A percentile compares a stretch with the other conserved stretches of the same genome.
phyloP scores from a whole-genome alignment of 2,888 invertebrate species.

The Oxyteleia sp. region DNA sequence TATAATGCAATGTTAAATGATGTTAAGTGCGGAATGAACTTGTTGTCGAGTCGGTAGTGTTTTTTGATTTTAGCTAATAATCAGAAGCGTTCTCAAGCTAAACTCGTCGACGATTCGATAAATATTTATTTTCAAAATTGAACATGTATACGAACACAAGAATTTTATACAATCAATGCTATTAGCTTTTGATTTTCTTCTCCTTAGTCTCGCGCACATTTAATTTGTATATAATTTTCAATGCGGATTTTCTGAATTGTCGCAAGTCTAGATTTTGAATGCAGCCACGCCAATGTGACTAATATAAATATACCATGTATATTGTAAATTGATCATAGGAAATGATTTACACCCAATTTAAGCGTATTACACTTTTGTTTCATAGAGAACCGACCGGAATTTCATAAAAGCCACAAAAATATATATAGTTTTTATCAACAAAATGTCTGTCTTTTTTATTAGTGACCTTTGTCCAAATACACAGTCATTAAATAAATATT shows the following conservation, averaged over 20 bases:
- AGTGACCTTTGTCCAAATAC: background rate
- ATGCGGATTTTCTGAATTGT: background rate
- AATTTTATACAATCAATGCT: background rate
- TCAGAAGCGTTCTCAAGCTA: background rate
- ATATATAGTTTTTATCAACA: constrained; percentile 59
- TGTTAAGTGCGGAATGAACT: background rate
- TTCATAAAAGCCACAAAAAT: constrained; percentile 52
- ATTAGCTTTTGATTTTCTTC: background rate
- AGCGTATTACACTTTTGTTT: constrained; percentile 27
- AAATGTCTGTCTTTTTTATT: background rate
- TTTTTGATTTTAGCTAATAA: constrained; percentile 4
- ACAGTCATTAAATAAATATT: too few relatives aligned
- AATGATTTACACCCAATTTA: constrained; percentile 26
- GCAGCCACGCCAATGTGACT: background rate
- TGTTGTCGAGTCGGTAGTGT: background rate
- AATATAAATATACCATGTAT: constrained; percentile 41
- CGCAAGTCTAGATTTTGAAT: background rate
- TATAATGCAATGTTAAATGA: constrained; percentile 6
- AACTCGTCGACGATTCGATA: background rate
- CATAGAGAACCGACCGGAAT: constrained; percentile 31
- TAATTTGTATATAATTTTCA: background rate
- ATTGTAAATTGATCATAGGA: constrained; percentile 51
- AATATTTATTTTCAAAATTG: background rate
- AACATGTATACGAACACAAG: background rate
- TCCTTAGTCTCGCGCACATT: background rate